Percentiles rank a stretch among this genome's conserved stretches.
Conservation (phyloP, 2,888 invertebrate genomes). For the Leptinotarsa rubiginosa region DNA sequence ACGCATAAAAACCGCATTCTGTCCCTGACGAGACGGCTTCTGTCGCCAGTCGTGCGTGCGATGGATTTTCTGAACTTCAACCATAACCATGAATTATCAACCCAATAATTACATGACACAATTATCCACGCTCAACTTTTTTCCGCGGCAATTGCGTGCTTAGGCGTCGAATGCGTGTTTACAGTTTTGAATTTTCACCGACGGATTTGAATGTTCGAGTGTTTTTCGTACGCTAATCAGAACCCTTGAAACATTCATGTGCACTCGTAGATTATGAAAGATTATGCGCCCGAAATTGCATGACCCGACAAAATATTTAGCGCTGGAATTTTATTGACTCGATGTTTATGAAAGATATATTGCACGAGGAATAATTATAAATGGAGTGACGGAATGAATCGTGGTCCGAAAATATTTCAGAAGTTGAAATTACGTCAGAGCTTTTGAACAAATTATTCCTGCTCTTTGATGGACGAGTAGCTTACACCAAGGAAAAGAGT, state of each 20-base stretch:
- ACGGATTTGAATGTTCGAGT: constrained; percentile 10
- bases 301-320: constrained; percentile 6
- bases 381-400: neutral
- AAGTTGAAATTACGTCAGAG: neutral
- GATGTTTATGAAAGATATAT: neutral
- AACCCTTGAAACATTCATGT: constrained; percentile 8
- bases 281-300: neutral
- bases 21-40: too few species aligned
- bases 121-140: neutral
- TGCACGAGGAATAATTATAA: neutral
- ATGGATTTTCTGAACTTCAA: neutral
- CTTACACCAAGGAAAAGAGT: too few species aligned
- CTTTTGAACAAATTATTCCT: too few species aligned
- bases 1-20: too few species aligned
- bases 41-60: neutral
- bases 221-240: constrained; percentile 11
- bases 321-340: constrained; percentile 6
- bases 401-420: neutral
- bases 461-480: too few species aligned
- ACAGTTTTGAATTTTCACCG: constrained; percentile 18
- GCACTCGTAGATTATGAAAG: neutral
- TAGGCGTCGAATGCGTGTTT: neutral
- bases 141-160: constrained; percentile 11
- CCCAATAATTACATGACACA: neutral
- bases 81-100: neutral